Percentiles rank a stretch among this genome's conserved stretches.
Evolutionary conservation across 2,113 vertebrate species (phyloP).

Genomic region (Okapia johnstoni): DNA sequence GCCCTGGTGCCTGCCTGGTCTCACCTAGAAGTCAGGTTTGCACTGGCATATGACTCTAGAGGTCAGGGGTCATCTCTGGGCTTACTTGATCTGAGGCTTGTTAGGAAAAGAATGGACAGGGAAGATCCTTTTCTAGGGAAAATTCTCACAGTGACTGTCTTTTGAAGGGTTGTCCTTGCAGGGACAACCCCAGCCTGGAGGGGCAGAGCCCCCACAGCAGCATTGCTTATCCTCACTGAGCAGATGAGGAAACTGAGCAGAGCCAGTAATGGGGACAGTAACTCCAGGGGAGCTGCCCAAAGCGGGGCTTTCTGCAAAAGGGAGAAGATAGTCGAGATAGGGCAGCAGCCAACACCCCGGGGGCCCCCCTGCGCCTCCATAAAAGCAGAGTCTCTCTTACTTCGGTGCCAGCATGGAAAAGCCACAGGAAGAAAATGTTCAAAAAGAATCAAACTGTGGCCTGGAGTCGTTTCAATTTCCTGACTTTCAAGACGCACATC

Average conservation of each 20-base stretch:
- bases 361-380: background rate
- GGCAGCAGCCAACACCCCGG: background rate
- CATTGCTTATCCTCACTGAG: background rate
- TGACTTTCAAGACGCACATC: background rate
- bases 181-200: background rate
- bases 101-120: background rate
- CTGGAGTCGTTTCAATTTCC: conserved; percentile 46
- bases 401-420: background rate
- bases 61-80: background rate
- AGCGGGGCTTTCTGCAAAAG: background rate
- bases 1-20: background rate
- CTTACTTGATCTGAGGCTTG: background rate
- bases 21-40: background rate
- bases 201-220: background rate
- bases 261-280: background rate
- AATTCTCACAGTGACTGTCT: background rate
- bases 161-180: background rate
- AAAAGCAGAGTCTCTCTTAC: background rate
- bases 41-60: background rate
- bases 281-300: background rate
- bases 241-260: conserved; percentile 9
- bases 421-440: conserved; percentile 41
- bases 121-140: background rate
- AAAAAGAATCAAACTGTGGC: conserved; percentile 5
- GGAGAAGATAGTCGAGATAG: background rate